Conservation (phyloP, 2,888 invertebrate genomes). For the Eustalomyia histrio region DNA sequence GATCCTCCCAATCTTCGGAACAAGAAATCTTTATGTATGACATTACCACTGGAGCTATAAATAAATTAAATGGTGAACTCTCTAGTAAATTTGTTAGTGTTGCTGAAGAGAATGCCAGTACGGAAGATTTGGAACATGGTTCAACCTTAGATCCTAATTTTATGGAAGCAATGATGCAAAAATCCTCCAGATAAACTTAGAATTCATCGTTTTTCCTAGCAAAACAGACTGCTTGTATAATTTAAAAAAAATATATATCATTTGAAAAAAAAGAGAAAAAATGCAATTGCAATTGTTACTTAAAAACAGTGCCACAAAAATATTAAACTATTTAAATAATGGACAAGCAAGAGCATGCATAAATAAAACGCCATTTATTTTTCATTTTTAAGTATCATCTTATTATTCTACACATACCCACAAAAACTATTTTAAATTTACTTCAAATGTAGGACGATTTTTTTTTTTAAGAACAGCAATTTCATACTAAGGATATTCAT, state of each 20-base stretch:
- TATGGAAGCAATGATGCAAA: conserved; percentile 76
- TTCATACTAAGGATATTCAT: too few species aligned
- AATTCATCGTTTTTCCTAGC: conserved; percentile 7
- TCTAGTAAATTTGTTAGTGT: conserved; percentile 92
- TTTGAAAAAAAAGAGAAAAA: conserved; percentile 25
- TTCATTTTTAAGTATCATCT: conserved; percentile 35
- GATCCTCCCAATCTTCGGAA: conserved; percentile 78
- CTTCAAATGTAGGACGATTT: neutral
- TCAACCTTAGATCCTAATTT: conserved; percentile 77
- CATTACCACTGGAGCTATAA: conserved; percentile 86
- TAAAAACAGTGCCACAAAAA: conserved; percentile 68
- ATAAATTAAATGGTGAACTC: conserved; percentile 88
- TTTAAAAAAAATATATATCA: conserved; percentile 22
- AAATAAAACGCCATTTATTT: conserved; percentile 45
- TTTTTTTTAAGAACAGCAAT: too few species aligned
- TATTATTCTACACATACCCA: neutral
- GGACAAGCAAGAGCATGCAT: neutral
- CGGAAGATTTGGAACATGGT: conserved; percentile 83
- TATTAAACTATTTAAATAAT: conserved; percentile 41
- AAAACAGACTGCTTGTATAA: conserved; percentile 46
- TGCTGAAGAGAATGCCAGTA: conserved; percentile 89
- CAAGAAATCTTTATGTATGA: conserved; percentile 95
- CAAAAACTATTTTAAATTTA: neutral
- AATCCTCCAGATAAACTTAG: conserved; percentile 70
- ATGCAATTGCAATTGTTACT: conserved; percentile 49